Base-by-base conservation (phyloP, 2,888 invertebrate species). In the Scelioninae gen. 1 region DNA sequence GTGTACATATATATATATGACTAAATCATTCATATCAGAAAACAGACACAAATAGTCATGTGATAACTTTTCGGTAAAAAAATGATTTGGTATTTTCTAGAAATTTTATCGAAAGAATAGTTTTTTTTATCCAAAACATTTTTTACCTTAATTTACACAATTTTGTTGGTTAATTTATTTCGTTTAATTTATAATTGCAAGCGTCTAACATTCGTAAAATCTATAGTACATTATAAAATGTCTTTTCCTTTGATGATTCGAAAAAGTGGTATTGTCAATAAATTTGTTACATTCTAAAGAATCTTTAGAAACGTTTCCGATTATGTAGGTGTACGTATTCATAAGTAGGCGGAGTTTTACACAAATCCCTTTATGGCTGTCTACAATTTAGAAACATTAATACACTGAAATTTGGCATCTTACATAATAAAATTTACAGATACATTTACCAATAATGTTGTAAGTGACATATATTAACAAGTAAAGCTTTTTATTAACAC, bases 341-440 rank as follows among this genome's bases (percentile, higher is more conserved):
- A 74, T 77, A 72, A 72, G 82, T 77, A 77, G 82, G 82, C 82
- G 82, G 76, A 53, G 82, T 82, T 77, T 82, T 72, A 77, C 72
- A 51, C 69, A 51, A 77, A 82, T 76, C 63, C 62, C 51, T 62
- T 63, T 56, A 79, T 79, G 79, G 79, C 72, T 60, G 66, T 66
- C 45, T 72, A 45, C 53, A 47, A 74, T 74, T 66, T 47, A 47
- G 55, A 31, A 62, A 68, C 65, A 51, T 45, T 62, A 56, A 47
- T 31, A 13, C 62, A 45, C 60, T 60, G 32, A 43, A 45, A 76
- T 53, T 68, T 76, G 60, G 38, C 47, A 47, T 38, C 13, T 38
- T 66, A 10, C 16, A 11, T 31, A 68, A 55, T 45, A 8, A 3
- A 45, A 45, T 68, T 68, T 66, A 53, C 65, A 66, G 31, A 16